Base-by-base conservation (phyloP, 2,888 invertebrate species). In the Dasypogon diadema region DNA sequence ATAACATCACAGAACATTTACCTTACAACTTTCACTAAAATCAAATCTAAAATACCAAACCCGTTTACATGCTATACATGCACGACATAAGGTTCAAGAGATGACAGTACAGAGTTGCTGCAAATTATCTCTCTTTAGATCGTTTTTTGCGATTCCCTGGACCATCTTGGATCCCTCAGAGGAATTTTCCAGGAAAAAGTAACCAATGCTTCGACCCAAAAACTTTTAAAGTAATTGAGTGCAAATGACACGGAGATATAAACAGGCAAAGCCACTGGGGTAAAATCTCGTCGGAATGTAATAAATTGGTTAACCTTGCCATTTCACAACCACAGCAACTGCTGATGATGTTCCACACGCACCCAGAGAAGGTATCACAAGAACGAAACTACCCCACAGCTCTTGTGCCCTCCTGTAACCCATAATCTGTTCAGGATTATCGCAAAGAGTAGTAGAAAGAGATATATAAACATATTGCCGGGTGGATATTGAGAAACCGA, bases 161-260 rank as follows among this genome's bases (percentile, higher is more conserved):
- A 70, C 21, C 54, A 18, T 18, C 21, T 6, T 18, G 18, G 21
- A 63, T 21, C 8, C 30, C 70, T 54, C 70, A 24, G 16, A 30
- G 54, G 70, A 54, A 54, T 54, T 34, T 30, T 54, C 18, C 30
- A 22, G 48, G 48, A 54, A 54, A 51, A 73, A 56, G 73, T 24
- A 42, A 56, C 73, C 37, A 24, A 74, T 60, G 34, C 56, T 65
- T 65, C 55, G 74, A 74, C 63, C 63, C 73, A 56, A 63, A 74
- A 74, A 60, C 63, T 74, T 65, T 74, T 65, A 74, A 74, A 74
- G 54, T 74, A 74, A 74, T 74, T 74, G 74, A 74, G 74, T 74
- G 63, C 74, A 74, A 74, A 74, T 74, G 74, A 63, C 74, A 74
- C 63, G 24, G 55, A 65, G 34, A 63, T 51, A 74, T 74, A 74